Evolutionary conservation across 2,113 vertebrate genomes (phyloP).

Genomic region (Tylochromis polylepis): DNA sequence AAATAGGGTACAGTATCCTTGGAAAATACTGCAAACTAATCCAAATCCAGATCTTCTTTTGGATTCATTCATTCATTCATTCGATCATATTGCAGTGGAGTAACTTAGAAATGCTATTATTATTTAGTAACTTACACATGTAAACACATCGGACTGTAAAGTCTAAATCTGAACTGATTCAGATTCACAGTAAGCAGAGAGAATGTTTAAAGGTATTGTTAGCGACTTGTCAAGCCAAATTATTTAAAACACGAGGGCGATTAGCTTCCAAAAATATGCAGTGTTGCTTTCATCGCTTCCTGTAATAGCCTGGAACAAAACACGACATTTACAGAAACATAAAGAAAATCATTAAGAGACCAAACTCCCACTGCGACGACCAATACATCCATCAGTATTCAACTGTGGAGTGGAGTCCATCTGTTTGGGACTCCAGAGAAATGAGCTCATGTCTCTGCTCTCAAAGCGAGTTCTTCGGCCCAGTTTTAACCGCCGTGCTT

Average conservation of each 20-base stretch:
- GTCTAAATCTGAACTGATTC: neutral
- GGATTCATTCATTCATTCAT: neutral
- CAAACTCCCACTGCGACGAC: neutral
- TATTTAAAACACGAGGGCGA: neutral
- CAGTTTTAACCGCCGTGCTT: neutral
- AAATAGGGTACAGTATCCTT: too few species aligned
- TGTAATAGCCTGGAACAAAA: neutral
- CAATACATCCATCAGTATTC: neutral
- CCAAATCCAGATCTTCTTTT: neutral
- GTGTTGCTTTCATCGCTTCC: neutral
- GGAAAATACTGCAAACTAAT: neutral
- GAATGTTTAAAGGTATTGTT: neutral
- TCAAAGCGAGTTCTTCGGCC: neutral
- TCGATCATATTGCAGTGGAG: neutral
- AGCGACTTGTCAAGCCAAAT: neutral
- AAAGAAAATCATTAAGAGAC: neutral
- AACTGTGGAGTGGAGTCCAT: neutral
- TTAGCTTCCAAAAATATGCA: neutral
- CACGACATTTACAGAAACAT: neutral
- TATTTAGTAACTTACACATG: neutral
- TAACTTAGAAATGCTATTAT: neutral
- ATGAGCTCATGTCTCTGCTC: conserved; percentile 11
- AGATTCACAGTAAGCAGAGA: neutral
- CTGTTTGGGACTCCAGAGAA: neutral
- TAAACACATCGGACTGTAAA: neutral